phyloP scores from a whole-genome alignment of 2,888 invertebrate genomes.

The Marasmarcha lunaedactyla region DNA sequence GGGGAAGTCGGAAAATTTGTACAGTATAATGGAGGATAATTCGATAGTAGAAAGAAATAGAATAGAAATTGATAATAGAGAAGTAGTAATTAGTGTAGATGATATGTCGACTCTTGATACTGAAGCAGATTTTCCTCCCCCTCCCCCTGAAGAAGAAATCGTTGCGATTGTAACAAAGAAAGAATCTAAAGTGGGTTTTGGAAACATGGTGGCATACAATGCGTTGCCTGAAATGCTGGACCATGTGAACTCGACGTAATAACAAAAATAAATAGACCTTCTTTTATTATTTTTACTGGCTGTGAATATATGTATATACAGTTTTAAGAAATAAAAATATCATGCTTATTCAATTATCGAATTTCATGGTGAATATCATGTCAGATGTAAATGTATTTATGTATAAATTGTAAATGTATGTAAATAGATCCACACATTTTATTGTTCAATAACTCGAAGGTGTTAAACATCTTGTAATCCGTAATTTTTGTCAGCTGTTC shows the following conservation, averaged over 20 bases:
- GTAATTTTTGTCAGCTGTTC: slow-evolving; percentile 45
- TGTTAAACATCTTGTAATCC: slow-evolving; percentile 61
- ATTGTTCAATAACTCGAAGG: slow-evolving; percentile 31
- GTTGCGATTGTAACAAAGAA: slow-evolving; percentile 64
- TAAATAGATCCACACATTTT: slow-evolving; percentile 23
- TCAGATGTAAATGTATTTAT: slow-evolving; percentile 8
- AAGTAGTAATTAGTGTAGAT: slow-evolving; percentile 61
- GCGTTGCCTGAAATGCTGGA: slow-evolving; percentile 63
- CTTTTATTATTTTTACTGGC: slow-evolving; percentile 28
- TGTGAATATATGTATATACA: slow-evolving; percentile 23
- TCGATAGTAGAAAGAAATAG: slow-evolving; percentile 51
- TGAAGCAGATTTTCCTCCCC: slow-evolving; percentile 46
- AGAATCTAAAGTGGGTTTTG: slow-evolving; percentile 52
- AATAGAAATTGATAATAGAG: slow-evolving; percentile 61
- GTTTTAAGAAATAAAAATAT: slow-evolving; percentile 8
- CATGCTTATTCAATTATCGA: neutral
- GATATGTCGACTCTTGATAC: slow-evolving; percentile 50
- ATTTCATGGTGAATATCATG: neutral
- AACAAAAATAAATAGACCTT: slow-evolving; percentile 11
- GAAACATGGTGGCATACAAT: slow-evolving; percentile 66
- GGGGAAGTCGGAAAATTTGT: slow-evolving; percentile 67
- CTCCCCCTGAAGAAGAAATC: slow-evolving; percentile 58
- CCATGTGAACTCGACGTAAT: slow-evolving; percentile 39
- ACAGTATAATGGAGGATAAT: slow-evolving; percentile 67
- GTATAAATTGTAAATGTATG: slow-evolving; percentile 29